phyloP scores from a whole-genome alignment of 2,113 vertebrate species.

The Arenaria interpres region DNA sequence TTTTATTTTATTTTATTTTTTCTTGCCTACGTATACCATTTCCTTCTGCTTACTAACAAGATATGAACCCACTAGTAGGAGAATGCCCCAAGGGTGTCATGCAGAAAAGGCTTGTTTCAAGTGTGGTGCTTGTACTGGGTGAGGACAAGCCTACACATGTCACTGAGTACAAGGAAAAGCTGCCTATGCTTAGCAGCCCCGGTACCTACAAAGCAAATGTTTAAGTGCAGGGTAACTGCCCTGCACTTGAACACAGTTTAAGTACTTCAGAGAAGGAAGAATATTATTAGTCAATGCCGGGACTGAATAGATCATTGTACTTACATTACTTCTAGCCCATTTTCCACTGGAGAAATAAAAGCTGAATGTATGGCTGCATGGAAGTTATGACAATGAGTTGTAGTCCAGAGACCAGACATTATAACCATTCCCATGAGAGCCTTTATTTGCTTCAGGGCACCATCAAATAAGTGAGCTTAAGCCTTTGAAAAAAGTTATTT shows the following conservation, averaged over 20 bases:
- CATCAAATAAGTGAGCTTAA: neutral
- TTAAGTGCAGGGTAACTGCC: neutral
- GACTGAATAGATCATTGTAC: neutral
- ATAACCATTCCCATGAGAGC: neutral
- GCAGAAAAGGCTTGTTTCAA: neutral
- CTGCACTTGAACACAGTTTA: neutral
- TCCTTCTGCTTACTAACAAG: neutral
- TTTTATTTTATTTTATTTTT: neutral
- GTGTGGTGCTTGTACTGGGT: neutral
- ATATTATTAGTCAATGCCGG: neutral
- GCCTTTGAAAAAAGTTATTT: conserved; percentile 14
- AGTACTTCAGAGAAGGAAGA: neutral
- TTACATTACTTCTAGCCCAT: neutral
- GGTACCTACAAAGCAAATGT: neutral
- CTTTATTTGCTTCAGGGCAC: conserved; percentile 21
- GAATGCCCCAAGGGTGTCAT: neutral
- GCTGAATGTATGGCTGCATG: neutral
- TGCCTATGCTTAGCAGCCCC: neutral
- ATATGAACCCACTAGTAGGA: neutral
- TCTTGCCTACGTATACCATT: neutral
- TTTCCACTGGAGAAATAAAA: neutral
- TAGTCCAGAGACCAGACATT: neutral
- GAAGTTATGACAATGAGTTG: neutral
- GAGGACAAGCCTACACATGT: neutral
- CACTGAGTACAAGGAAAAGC: neutral